Conservation (phyloP, 2,888 invertebrate genomes). For the Nymphalis polychloros region DNA sequence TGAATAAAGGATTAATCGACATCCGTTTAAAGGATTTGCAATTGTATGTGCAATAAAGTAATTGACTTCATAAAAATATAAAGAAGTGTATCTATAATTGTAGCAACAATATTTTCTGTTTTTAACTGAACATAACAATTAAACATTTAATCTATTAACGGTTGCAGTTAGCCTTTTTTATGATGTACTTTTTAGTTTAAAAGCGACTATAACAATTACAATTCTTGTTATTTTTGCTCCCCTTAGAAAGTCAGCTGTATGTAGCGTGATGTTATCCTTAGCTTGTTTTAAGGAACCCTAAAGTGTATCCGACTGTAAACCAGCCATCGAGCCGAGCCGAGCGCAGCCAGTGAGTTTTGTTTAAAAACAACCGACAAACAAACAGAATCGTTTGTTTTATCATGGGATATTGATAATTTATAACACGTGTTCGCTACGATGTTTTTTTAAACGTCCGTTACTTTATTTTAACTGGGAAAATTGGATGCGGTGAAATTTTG, state of each 20-base stretch:
- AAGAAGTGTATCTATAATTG: too few relatives aligned
- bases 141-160: too few relatives aligned
- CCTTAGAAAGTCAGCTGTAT: not conserved
- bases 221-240: not conserved
- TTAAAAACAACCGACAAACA: slow-evolving; percentile 68
- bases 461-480: slow-evolving; percentile 53
- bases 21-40: too few relatives aligned
- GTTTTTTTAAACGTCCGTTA: slow-evolving; percentile 51
- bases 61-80: too few relatives aligned
- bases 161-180: too few relatives aligned
- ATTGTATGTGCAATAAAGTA: too few relatives aligned
- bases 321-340: slow-evolving; percentile 18
- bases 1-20: too few relatives aligned
- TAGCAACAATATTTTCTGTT: too few relatives aligned
- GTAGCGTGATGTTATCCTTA: slow-evolving; percentile 3
- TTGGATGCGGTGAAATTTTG: not conserved
- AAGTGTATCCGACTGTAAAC: slow-evolving; percentile 40
- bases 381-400: slow-evolving; percentile 72
- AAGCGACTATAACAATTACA: too few relatives aligned
- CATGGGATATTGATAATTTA: slow-evolving; percentile 80
- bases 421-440: slow-evolving; percentile 57
- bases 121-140: too few relatives aligned
- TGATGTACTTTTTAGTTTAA: too few relatives aligned
- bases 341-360: slow-evolving; percentile 46
- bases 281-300: slow-evolving; percentile 22